Evolutionary conservation across 2,888 invertebrate genomes (phyloP).

Genomic region (Epistrophe grossulariae): DNA sequence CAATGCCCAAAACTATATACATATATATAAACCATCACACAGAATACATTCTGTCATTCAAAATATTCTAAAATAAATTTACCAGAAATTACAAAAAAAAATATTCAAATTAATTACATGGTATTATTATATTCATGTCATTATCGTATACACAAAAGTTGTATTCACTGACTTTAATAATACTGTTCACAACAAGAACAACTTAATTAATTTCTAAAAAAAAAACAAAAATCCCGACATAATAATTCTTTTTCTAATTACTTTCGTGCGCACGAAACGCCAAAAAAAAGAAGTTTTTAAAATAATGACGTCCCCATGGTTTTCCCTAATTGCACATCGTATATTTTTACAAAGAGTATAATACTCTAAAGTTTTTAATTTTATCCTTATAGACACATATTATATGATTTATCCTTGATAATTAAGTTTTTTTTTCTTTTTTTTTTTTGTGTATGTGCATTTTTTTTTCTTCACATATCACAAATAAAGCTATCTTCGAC

Average conservation of each 20-base stretch:
- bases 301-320: constrained; percentile 49
- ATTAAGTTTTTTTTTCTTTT: constrained; percentile 37
- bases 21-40: background rate
- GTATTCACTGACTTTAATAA: background rate
- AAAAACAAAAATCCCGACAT: background rate
- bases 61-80: constrained; percentile 6
- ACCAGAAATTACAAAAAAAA: background rate
- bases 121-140: background rate
- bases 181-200: constrained; percentile 1
- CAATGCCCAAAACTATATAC: background rate
- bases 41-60: background rate
- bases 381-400: constrained; percentile 31
- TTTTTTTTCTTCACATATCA: constrained; percentile 30
- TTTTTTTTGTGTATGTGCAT: background rate
- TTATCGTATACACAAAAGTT: background rate
- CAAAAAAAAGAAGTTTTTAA: constrained; percentile 2
- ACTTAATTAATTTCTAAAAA: constrained; percentile 4
- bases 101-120: background rate
- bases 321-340: constrained; percentile 46
- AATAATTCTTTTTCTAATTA: constrained; percentile 15
- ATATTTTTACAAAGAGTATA: background rate
- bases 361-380: constrained; percentile 30
- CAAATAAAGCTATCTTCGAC: constrained; percentile 21
- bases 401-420: constrained; percentile 62
- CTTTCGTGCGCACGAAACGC: background rate